Evolutionary conservation across 2,888 invertebrate genomes (phyloP).

Genomic region (Nipponacmea schrenckii): DNA sequence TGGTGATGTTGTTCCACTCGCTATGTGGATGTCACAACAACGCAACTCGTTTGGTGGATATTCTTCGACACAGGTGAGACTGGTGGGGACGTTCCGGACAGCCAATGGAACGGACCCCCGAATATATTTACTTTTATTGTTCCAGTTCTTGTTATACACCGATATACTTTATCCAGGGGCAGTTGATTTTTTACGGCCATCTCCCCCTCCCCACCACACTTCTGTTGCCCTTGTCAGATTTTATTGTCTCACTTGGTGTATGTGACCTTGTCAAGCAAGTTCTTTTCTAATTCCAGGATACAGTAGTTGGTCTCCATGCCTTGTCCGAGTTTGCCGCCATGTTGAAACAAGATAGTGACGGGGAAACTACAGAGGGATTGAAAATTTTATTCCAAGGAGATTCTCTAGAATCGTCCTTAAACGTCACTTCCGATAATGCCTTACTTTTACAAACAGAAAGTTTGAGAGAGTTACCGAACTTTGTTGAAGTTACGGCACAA

Average conservation of each 20-base stretch:
- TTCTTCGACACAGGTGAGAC: conserved; percentile 63
- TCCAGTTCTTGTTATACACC: too few relatives aligned
- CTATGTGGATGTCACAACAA: conserved; percentile 80
- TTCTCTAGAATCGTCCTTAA: conserved; percentile 20
- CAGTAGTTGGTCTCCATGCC: conserved; percentile 67
- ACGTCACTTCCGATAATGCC: conserved; percentile 34
- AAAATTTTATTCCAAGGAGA: conserved; percentile 28
- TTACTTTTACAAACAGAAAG: conserved; percentile 40
- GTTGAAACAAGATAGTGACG: conserved; percentile 22
- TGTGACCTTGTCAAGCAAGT: too few relatives aligned
- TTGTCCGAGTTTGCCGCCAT: conserved; percentile 56
- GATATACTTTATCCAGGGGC: too few relatives aligned
- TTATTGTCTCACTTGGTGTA: too few relatives aligned
- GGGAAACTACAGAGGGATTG: conserved; percentile 31
- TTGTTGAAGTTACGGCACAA: conserved; percentile 30
- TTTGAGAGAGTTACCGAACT: conserved; percentile 32
- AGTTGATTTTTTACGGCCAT: too few relatives aligned
- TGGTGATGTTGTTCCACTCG: conserved; percentile 70
- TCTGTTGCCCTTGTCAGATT: too few relatives aligned
- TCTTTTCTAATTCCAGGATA: conserved; percentile 56
- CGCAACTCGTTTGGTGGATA: conserved; percentile 75
- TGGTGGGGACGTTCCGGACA: too few relatives aligned
- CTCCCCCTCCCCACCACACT: too few relatives aligned
- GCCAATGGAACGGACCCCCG: too few relatives aligned
- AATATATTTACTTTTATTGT: too few relatives aligned